Base-by-base conservation (phyloP, 2,113 vertebrate genomes). In the Gallinago paraguaiae region DNA sequence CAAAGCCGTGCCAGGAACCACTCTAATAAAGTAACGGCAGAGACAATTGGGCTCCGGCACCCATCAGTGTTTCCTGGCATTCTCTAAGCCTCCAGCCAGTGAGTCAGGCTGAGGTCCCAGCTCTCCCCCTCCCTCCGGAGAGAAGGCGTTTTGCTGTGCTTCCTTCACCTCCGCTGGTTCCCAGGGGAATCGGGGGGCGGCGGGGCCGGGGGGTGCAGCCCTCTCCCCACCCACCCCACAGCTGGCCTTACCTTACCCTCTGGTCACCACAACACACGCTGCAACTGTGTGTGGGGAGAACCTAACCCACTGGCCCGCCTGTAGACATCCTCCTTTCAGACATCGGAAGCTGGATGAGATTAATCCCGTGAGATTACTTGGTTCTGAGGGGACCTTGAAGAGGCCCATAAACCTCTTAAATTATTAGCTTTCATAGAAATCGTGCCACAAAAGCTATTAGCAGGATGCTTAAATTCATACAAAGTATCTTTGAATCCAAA, bases 21-120 rank as follows among this genome's bases (percentile, higher is more conserved):
- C 83, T 92, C 88, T 94, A 88, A 94, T 94, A 92, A 93, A 81
- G 94, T 90, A 96, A 70, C 86, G 80, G 82, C 88, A 93, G 70
- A 86, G 94, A 96, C 92, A 94, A 92, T 86, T 45, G 86, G 93
- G 90, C 86, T 86, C 88, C 91, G 83, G 94, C 92, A 45, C 82
- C 76, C 94, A 92, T 17, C 4, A 74, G 90, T n/a, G 64, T 69
- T 93, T 94, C 93, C 94, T 92, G 95, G 95, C 94, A 93, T 88
- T 90, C 88, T 92, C 77, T 83, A 96, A 86, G 88, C 71, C 41
- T 80, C 59, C 14, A 90, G 82, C 51, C 92, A 88, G 91, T 74
- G 92, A 96, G 92, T 88, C 88, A 94, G 7, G 0, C 91, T 92
- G 95, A 20, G 79, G 82, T 80, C 67, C 71, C 0, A 6, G 54